phyloP scores from a whole-genome alignment of 2,113 vertebrate species.

The Elgaria multicarinata region DNA sequence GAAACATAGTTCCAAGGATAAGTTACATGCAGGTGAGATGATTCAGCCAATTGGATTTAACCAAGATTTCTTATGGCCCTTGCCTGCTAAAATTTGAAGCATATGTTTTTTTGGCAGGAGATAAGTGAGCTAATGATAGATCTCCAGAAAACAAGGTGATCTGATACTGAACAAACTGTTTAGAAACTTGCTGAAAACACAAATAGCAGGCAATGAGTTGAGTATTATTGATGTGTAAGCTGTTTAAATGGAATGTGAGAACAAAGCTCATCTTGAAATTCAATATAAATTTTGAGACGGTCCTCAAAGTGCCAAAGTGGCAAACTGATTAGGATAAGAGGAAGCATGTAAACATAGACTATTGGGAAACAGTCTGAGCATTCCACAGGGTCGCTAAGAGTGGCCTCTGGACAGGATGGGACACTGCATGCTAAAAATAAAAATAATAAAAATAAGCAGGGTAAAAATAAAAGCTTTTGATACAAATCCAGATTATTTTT shows the following conservation, averaged over 20 bases:
- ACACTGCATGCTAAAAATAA: constrained; percentile 51
- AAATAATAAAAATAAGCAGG: constrained; percentile 48
- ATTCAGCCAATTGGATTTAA: background rate
- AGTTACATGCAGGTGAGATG: background rate
- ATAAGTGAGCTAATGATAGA: constrained; percentile 53
- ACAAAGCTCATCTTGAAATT: constrained; percentile 45
- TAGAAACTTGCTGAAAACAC: constrained; percentile 58
- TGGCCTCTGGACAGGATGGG: constrained; percentile 32
- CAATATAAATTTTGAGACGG: constrained; percentile 55
- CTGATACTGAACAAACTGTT: constrained; percentile 58
- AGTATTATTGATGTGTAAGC: constrained; percentile 52
- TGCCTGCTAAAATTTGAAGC: constrained; percentile 58
- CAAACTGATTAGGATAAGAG: constrained; percentile 11
- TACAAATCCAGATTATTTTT: constrained; percentile 24
- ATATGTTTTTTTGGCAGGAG: constrained; percentile 52
- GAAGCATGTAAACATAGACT: constrained; percentile 5
- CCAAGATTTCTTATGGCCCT: constrained; percentile 54
- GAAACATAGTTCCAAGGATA: background rate
- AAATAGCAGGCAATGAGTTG: constrained; percentile 45
- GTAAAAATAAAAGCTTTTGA: constrained; percentile 27
- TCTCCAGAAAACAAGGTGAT: constrained; percentile 55
- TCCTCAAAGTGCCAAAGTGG: constrained; percentile 33
- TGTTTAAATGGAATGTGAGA: constrained; percentile 48
- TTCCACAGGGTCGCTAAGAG: constrained; percentile 27
- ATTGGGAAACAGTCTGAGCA: constrained; percentile 33